Base-by-base conservation (phyloP, 2,888 invertebrate genomes). In the Microchrysa polita region DNA sequence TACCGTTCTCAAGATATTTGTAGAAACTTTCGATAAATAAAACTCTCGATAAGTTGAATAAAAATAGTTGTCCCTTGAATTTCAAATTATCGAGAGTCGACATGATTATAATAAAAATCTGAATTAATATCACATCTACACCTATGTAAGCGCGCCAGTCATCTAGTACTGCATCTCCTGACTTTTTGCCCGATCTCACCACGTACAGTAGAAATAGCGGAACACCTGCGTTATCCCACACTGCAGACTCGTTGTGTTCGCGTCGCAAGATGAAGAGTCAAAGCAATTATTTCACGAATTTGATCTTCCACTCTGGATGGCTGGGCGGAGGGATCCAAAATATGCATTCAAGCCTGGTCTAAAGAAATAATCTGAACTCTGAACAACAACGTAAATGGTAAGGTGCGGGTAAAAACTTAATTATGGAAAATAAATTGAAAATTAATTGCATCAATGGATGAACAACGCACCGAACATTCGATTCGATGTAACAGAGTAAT, bases 171-270 rank as follows among this genome's bases (percentile, higher is more conserved):
- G 27, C 20, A 40, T 20, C 42, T 55, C 7, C 16, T 12, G 55
- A 34, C n/a, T 18, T 42, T 69, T 69, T 18, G 40, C 55, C 5
- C 18, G 9, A 57, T 40, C 16, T 40, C 20, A n/a, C n/a, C 57
- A 20, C 57, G 23, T 27, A 16, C 27, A 20, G 44, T 44, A 7
- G 48, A 22, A 34, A 10, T 48, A 57, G 55, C 57, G 69, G 40
- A 55, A 69, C 69, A 69, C 69, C 55, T 69, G 69, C 69, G 40
- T 20, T 69, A 69, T 55, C 69, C 69, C 69, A 69, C 69, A 55
- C 69, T 69, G 69, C 16, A 12, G 48, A n/a, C 42, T 42, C 12
- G 42, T n/a, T n/a, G n/a, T n/a, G 27, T 34, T 7, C 27, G 27
- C 34, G 42, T 61, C 16, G 1, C 40, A n/a, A n/a, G n/a, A n/a